Evolutionary conservation across 2,888 invertebrate genomes (phyloP).

Genomic region (Terebella lapidaria): DNA sequence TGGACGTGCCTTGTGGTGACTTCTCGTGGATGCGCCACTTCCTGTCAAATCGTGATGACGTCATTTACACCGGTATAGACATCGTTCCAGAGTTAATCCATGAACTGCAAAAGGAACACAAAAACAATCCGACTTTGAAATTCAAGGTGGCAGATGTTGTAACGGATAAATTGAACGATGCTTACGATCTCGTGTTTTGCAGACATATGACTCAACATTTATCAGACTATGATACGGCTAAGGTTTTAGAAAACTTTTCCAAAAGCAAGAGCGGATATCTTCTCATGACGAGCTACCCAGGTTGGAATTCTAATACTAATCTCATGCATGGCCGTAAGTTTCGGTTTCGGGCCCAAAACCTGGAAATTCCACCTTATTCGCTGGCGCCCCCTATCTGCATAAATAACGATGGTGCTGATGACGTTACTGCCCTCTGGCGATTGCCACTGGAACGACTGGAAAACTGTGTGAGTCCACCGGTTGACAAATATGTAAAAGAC

Average conservation of each 20-base stretch:
- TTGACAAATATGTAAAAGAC: too few species aligned
- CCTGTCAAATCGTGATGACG: slow-evolving; percentile 22
- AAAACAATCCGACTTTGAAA: slow-evolving; percentile 8
- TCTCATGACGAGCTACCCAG: slow-evolving; percentile 20
- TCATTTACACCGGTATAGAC: slow-evolving; percentile 27
- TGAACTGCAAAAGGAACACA: slow-evolving; percentile 18
- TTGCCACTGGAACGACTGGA: too few species aligned
- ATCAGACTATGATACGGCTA: slow-evolving; percentile 16
- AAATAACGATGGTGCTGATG: too few species aligned
- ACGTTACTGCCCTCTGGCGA: too few species aligned
- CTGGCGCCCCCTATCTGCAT: slow-evolving; percentile 24
- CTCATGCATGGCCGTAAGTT: slow-evolving; percentile 14
- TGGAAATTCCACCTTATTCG: slow-evolving; percentile 23
- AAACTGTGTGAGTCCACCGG: too few species aligned
- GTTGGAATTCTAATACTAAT: slow-evolving; percentile 12
- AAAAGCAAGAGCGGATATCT: slow-evolving; percentile 13
- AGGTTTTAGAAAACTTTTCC: slow-evolving; percentile 17
- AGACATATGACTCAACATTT: slow-evolving; percentile 26
- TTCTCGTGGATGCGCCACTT: slow-evolving; percentile 29
- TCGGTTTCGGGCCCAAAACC: slow-evolving; percentile 19
- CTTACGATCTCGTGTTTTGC: slow-evolving; percentile 23
- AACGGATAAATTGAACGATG: neutral
- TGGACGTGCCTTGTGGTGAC: slow-evolving; percentile 28
- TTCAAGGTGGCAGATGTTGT: slow-evolving; percentile 21
- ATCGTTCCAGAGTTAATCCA: slow-evolving; percentile 24